phyloP scores from a whole-genome alignment of 2,888 invertebrate species.

The Drosophila infuscata region DNA sequence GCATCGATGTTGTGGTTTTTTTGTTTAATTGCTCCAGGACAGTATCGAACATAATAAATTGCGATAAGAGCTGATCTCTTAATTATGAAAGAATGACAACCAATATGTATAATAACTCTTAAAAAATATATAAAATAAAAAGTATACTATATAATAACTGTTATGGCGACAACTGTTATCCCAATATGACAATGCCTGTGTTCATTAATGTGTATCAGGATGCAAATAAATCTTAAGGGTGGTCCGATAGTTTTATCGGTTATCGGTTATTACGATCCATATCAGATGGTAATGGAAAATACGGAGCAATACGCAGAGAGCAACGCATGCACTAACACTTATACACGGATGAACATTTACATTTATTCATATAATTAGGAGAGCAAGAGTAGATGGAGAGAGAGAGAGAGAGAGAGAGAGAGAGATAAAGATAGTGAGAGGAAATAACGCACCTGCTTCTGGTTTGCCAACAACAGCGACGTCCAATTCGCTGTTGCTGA shows the following conservation, averaged over 20 bases:
- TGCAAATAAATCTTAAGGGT: slow-evolving; percentile 38
- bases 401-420: background rate
- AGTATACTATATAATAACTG: background rate
- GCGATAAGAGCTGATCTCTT: slow-evolving; percentile 18
- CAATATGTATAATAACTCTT: background rate
- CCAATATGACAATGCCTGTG: background rate
- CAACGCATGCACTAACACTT: background rate
- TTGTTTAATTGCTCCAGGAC: slow-evolving; percentile 18
- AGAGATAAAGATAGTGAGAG: slow-evolving; percentile 11
- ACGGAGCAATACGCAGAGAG: slow-evolving; percentile 7
- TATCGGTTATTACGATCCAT: slow-evolving; percentile 29
- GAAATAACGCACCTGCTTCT: slow-evolving; percentile 78
- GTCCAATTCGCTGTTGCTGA: slow-evolving; percentile 73
- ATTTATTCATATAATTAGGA: slow-evolving; percentile 23
- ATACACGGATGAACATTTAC: background rate
- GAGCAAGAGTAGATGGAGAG: background rate
- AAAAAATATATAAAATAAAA: background rate
- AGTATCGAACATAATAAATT: slow-evolving; percentile 18
- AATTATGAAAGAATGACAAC: background rate
- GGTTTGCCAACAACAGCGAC: slow-evolving; percentile 76
- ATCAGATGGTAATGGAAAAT: slow-evolving; percentile 10
- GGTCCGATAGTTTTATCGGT: slow-evolving; percentile 9
- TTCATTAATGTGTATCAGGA: background rate
- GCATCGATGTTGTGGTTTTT: slow-evolving; percentile 12
- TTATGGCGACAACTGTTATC: background rate